phyloP scores from a whole-genome alignment of 2,797 vertebrate species.

The Enteromius trimaculatus region DNA sequence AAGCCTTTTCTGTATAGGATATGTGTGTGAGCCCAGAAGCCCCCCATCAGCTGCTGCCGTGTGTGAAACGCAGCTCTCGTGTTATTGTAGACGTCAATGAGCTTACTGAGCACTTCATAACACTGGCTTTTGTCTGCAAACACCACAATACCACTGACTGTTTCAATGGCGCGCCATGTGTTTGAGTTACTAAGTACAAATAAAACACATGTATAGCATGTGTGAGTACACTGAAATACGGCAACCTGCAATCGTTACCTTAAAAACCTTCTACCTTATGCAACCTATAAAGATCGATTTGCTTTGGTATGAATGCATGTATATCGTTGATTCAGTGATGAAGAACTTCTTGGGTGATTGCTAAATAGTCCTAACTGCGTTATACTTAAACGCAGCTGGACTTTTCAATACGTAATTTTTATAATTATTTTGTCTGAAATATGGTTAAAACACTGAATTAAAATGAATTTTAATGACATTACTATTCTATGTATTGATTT shows the following conservation, averaged over 20 bases:
- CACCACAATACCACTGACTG: background rate
- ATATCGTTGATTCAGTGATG: background rate
- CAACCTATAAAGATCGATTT: background rate
- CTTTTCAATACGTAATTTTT: background rate
- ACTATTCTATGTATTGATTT: too few species aligned
- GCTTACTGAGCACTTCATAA: conserved; percentile 46
- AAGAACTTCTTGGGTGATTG: background rate
- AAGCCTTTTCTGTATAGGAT: conserved; percentile 38
- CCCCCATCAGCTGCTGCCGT: conserved; percentile 52
- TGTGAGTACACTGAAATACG: background rate
- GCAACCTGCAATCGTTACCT: background rate
- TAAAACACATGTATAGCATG: background rate
- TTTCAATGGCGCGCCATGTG: conserved; percentile 17
- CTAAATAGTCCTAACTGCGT: background rate
- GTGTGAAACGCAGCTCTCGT: conserved; percentile 19
- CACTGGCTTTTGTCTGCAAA: conserved; percentile 46
- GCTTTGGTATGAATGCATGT: background rate
- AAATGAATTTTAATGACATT: too few species aligned
- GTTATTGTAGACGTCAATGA: conserved; percentile 24
- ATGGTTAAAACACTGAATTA: background rate
- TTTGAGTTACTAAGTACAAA: background rate
- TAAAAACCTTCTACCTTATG: background rate
- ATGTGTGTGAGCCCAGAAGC: conserved; percentile 11
- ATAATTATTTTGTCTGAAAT: background rate
- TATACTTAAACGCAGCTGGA: background rate